These are phyloP conservation scores for Amblyopsis hoosieri DNA, from an alignment of 2,797 vertebrate genomes.

Conservation along the genomic window DNA sequence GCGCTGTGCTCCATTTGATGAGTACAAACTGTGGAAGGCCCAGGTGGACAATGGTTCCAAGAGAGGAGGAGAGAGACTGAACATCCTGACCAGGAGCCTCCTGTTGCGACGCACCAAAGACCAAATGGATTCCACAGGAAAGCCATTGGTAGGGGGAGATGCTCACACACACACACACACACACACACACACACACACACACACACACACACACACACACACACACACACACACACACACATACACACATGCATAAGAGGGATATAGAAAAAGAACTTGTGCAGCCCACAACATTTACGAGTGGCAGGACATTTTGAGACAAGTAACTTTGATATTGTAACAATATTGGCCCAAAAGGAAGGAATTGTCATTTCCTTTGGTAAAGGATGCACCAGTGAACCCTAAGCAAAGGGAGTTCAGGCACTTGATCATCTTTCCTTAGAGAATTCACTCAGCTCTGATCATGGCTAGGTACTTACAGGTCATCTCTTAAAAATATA, in stretches of 20 bases:
- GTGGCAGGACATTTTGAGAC: too few species aligned
- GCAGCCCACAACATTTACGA: too few species aligned
- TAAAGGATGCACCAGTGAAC: too few species aligned
- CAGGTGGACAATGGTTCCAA: slow-evolving; percentile 94
- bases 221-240: neutral
- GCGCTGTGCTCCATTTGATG: slow-evolving; percentile 92
- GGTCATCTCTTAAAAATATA: too few species aligned
- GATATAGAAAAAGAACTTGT: too few species aligned
- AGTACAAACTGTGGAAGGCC: slow-evolving; percentile 91
- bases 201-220: slow-evolving; percentile 5
- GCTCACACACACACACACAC: slow-evolving; percentile 1
- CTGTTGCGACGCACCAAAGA: slow-evolving; percentile 90
- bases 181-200: neutral
- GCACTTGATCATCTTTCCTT: too few species aligned
- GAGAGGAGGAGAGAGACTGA: slow-evolving; percentile 89
- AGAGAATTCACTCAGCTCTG: too few species aligned
- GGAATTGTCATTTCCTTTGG: too few species aligned
- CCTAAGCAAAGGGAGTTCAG: too few species aligned
- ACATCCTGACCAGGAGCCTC: slow-evolving; percentile 88
- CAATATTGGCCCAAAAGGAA: too few species aligned
- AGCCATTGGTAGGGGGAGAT: slow-evolving; percentile 82
- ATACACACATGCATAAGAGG: neutral
- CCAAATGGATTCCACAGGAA: slow-evolving; percentile 84
- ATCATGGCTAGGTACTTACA: too few species aligned
- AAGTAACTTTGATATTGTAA: too few species aligned